Evolutionary conservation across 2,113 vertebrate genomes (phyloP).

Genomic region (Solenodon paradoxus): DNA sequence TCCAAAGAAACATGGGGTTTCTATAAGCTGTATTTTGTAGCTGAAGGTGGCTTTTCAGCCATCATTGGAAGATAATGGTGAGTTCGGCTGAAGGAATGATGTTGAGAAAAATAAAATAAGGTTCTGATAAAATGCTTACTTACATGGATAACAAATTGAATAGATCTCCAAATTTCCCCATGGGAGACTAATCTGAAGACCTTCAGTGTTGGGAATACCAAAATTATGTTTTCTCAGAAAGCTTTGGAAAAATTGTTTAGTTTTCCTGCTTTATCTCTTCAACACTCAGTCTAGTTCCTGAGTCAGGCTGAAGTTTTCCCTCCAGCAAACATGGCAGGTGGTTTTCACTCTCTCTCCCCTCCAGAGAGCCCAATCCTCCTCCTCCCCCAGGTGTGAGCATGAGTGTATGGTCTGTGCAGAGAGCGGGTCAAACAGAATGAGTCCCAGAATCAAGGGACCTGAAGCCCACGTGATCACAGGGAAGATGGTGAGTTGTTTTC

Average conservation of each 20-base stretch:
- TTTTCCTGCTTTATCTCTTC: neutral
- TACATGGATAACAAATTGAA: no score
- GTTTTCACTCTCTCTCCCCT: neutral
- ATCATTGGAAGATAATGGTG: neutral
- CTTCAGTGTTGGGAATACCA: neutral
- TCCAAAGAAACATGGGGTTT: neutral
- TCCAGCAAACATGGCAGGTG: neutral
- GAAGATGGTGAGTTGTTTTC: conserved; percentile 39
- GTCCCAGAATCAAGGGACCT: neutral
- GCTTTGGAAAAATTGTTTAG: neutral
- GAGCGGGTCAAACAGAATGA: neutral
- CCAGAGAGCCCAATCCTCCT: neutral
- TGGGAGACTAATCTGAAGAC: neutral
- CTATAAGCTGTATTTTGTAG: neutral
- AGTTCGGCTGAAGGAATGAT: neutral
- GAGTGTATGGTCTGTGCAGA: neutral
- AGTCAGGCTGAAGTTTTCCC: neutral
- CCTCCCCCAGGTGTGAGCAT: neutral
- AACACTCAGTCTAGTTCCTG: neutral
- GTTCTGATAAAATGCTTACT: neutral
- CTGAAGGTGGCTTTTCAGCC: neutral
- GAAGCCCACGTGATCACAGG: neutral
- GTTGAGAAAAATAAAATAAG: neutral
- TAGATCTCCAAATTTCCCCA: neutral
- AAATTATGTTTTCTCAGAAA: neutral